These are phyloP conservation scores for Pedetes capensis DNA, from an alignment of 2,113 vertebrate species.

Conservation along the genomic window DNA sequence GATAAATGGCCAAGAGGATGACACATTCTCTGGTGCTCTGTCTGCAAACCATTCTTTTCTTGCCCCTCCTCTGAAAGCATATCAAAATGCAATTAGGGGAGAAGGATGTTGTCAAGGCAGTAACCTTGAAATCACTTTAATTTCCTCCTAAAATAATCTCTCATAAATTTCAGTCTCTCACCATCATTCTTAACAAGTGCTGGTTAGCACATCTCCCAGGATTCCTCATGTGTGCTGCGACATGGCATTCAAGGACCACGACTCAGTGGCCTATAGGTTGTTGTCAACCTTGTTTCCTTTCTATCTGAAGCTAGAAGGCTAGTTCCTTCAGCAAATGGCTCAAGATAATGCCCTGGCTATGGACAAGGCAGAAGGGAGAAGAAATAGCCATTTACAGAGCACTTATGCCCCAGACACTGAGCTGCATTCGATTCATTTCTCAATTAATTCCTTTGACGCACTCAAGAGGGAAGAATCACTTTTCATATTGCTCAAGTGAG, in stretches of 20 bases:
- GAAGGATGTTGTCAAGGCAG: slow-evolving; percentile 53
- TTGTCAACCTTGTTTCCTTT: neutral
- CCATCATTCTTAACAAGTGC: slow-evolving; percentile 37
- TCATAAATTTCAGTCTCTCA: slow-evolving; percentile 40
- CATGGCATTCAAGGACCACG: slow-evolving; percentile 5
- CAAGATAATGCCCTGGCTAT: neutral
- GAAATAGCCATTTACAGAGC: neutral
- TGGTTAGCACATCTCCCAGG: neutral
- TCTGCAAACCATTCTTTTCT: neutral
- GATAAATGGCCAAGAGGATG: neutral
- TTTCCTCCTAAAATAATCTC: slow-evolving; percentile 54
- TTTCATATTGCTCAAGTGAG: slow-evolving; percentile 44
- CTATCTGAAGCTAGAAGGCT: neutral
- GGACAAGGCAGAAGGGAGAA: neutral
- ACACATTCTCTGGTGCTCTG: neutral
- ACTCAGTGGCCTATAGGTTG: neutral
- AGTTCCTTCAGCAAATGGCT: neutral
- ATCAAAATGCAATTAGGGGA: slow-evolving; percentile 67
- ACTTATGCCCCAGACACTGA: neutral
- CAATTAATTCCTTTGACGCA: slow-evolving; percentile 48
- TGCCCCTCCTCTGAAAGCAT: neutral
- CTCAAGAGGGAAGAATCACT: slow-evolving; percentile 46
- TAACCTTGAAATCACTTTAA: slow-evolving; percentile 70
- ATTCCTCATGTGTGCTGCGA: neutral
- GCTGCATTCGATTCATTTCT: slow-evolving; percentile 43